phyloP scores from a whole-genome alignment of 2,888 invertebrate genomes.

The Himalopsyche anomala region DNA sequence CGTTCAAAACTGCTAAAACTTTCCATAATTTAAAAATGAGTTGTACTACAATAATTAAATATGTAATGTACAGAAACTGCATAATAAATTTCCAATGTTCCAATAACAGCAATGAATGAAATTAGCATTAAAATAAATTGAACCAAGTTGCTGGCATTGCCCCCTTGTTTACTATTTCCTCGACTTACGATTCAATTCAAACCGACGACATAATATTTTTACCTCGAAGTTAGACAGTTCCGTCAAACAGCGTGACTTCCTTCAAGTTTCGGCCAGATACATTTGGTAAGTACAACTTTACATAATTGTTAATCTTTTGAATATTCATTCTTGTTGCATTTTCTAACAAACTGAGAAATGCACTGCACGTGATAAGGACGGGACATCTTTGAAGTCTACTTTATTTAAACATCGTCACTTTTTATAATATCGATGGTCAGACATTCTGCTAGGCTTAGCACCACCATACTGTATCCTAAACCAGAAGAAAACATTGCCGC shows the following conservation, averaged over 20 bases:
- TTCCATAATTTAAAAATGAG: slow-evolving; percentile 2
- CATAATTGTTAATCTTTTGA: no score
- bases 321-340: no score
- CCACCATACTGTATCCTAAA: neutral
- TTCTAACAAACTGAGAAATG: no score
- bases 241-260: slow-evolving; percentile 34
- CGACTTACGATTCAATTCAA: neutral
- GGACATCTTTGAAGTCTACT: no score
- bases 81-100: neutral
- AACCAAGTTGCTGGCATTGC: slow-evolving; percentile 2
- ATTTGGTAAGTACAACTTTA: neutral
- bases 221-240: neutral
- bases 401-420: neutral
- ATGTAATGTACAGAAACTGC: neutral
- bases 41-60: neutral
- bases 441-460: neutral
- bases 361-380: no score
- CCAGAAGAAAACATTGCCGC: neutral
- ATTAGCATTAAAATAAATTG: neutral
- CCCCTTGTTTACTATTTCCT: neutral
- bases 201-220: neutral
- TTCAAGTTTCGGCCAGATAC: neutral
- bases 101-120: neutral
- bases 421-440: neutral
- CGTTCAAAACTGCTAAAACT: slow-evolving; percentile 7